Conservation (phyloP, 2,797 vertebrate genomes). For the Xiphophorus birchmanni region DNA sequence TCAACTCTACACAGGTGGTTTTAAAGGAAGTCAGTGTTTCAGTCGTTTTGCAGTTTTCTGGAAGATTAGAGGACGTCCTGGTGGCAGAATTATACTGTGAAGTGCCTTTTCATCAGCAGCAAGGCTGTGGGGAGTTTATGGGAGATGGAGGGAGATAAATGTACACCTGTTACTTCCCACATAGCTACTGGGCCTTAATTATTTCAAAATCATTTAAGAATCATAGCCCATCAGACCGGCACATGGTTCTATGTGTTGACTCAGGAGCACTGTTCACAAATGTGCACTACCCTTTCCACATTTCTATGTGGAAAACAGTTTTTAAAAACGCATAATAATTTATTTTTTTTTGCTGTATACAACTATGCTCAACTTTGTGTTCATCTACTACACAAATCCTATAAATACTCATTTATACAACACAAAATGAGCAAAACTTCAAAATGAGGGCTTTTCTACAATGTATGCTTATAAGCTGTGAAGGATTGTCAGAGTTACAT, state of each 20-base stretch:
- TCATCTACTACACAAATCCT: not conserved
- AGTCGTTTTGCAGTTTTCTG: too few species aligned
- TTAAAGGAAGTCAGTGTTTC: too few species aligned
- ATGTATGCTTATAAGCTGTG: not conserved
- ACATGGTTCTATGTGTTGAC: not conserved
- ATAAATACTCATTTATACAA: not conserved
- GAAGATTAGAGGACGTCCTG: too few species aligned
- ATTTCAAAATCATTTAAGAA: not conserved
- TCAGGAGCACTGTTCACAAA: not conserved
- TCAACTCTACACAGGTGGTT: too few species aligned
- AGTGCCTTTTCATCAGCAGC: not conserved
- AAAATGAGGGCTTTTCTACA: not conserved
- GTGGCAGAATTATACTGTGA: not conserved
- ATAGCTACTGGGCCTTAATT: not conserved
- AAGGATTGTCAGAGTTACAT: not conserved
- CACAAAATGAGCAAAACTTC: not conserved
- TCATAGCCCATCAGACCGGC: not conserved
- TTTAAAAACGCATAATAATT: not conserved
- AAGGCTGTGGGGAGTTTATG: not conserved
- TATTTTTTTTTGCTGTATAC: not conserved
- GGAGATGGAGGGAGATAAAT: not conserved
- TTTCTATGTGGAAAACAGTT: not conserved
- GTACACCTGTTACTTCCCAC: not conserved
- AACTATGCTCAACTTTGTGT: not conserved
- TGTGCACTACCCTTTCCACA: not conserved